phyloP scores from a whole-genome alignment of 2,113 vertebrate genomes.

The Oncorhynchus keta region DNA sequence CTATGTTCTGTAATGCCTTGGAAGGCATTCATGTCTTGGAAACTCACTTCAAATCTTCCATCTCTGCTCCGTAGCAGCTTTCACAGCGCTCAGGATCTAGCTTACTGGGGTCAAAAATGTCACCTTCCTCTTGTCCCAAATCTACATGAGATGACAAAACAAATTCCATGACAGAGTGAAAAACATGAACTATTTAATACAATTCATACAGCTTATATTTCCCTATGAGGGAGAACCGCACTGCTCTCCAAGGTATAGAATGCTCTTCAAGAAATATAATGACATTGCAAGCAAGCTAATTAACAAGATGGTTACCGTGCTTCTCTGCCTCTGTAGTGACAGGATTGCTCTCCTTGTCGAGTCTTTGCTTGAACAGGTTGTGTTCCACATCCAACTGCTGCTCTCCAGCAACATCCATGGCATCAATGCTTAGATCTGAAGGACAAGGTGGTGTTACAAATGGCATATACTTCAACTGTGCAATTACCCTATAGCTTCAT shows the following conservation, averaged over 20 bases:
- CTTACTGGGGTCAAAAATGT: conserved; percentile 83
- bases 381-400: conserved; percentile 97
- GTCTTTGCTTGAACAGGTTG: conserved; percentile 90
- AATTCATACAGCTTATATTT: neutral
- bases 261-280: neutral
- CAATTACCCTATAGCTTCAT: neutral
- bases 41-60: conserved; percentile 89
- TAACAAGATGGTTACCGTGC: conserved; percentile 79
- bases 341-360: conserved; percentile 86
- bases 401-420: conserved; percentile 97
- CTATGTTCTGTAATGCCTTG: too few species aligned
- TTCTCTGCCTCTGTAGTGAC: conserved; percentile 89
- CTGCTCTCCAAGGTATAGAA: too few species aligned
- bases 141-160: conserved; percentile 71
- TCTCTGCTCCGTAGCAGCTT: conserved; percentile 97
- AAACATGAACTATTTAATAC: neutral
- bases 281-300: neutral
- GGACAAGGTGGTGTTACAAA: too few species aligned
- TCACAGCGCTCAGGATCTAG: conserved; percentile 92
- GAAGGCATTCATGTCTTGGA: too few species aligned
- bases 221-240: too few species aligned
- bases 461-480: too few species aligned
- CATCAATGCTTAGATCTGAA: conserved; percentile 93
- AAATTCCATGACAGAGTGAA: neutral
- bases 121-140: conserved; percentile 83